Percentiles rank a stretch among this genome's conserved stretches.
Evolutionary conservation across 2,797 vertebrate species (phyloP).

Genomic region (Sebastes hubbsi): DNA sequence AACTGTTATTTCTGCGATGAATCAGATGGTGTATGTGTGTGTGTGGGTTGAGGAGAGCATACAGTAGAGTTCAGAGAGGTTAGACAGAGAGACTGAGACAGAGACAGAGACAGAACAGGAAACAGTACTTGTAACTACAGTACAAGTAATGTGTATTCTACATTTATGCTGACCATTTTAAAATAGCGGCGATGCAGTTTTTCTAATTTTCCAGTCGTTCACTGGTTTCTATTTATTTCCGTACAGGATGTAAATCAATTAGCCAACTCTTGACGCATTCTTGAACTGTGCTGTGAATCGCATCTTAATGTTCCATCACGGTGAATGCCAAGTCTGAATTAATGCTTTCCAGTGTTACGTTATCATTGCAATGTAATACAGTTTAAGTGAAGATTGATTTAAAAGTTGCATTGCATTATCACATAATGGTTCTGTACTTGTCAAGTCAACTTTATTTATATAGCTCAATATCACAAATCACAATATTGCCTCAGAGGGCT

Average conservation of each 20-base stretch:
- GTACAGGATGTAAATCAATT: neutral
- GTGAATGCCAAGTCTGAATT: neutral
- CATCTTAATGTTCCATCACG: neutral
- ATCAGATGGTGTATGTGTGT: neutral
- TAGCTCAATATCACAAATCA: neutral
- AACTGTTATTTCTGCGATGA: neutral
- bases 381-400: neutral
- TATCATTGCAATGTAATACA: neutral
- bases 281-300: neutral
- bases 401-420: neutral
- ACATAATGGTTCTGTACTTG: neutral
- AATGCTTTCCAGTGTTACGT: neutral
- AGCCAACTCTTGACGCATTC: neutral
- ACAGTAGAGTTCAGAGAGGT: constrained; percentile 3
- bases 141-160: neutral
- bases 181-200: neutral
- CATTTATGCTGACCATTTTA: neutral
- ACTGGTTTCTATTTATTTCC: neutral
- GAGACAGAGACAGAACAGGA: neutral
- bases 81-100: neutral
- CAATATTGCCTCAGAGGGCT: neutral
- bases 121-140: neutral
- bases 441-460: neutral
- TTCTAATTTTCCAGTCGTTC: neutral
- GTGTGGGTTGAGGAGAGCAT: neutral